A percentile compares a stretch with the other conserved stretches of the same genome.
phyloP scores from a whole-genome alignment of 2,113 vertebrate genomes.

The Cynopterus brachyotis region DNA sequence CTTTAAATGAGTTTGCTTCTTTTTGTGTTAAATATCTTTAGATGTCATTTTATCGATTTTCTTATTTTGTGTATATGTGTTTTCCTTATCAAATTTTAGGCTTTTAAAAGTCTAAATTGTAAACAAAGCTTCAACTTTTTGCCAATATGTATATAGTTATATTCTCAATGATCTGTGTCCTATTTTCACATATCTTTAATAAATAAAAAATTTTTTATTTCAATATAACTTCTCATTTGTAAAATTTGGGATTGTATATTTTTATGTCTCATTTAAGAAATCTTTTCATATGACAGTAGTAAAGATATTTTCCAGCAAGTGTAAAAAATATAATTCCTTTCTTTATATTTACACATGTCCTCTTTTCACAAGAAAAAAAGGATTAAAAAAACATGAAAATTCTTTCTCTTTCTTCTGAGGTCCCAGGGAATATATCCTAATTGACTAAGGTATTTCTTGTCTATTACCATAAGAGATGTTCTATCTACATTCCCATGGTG shows the following conservation, averaged over 20 bases:
- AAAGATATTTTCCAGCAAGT: not conserved
- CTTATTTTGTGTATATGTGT: not conserved
- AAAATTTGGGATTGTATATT: not conserved
- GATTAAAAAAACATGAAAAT: not conserved
- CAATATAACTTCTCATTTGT: not conserved
- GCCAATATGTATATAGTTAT: not conserved
- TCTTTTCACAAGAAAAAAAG: conserved; percentile 1
- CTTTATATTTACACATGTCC: not conserved
- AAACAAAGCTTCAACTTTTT: not conserved
- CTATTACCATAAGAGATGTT: not conserved
- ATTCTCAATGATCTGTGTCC: not conserved
- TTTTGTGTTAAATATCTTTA: conserved; percentile 25
- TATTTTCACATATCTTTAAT: not conserved
- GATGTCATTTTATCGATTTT: not conserved
- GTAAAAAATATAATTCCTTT: not conserved
- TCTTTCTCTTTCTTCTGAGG: not conserved
- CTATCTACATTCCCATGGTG: not conserved
- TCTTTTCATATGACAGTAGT: not conserved
- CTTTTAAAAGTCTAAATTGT: not conserved
- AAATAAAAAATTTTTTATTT: not conserved
- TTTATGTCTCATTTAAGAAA: not conserved
- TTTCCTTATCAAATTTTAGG: not conserved
- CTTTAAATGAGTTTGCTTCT: not conserved
- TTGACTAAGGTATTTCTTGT: not conserved
- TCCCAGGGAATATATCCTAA: not conserved